Evolutionary conservation across 1,140 invertebrate genomes (phyloP), one percentile per base, ranked within the genome.

Genomic region (Tetramorium simillimum): DNA sequence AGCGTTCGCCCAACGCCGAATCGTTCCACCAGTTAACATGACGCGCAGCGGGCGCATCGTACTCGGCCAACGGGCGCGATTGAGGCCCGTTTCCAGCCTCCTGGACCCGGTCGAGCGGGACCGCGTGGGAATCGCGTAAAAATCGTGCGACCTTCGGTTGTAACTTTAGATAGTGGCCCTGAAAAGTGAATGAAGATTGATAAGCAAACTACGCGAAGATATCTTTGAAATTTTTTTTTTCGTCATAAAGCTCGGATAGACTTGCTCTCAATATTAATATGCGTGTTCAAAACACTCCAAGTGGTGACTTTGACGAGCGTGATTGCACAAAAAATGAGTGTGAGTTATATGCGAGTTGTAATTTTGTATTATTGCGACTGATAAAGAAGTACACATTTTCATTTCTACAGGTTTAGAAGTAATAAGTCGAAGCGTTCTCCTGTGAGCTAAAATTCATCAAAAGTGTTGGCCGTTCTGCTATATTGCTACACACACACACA

Each of bases 1-100:
- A 53, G 10, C 72, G 49, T 56, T 82, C 40, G 51, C 24, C 63
- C 49, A 24, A 60, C 53, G 37, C 53, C 9, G 63, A 16, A 56
- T 53, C 46, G 16, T 81, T 33, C 33, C 33, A 16, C n/a, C 28
- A 24, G 63, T 81, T 69, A 81, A 53, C 56, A 81, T 69, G 77
- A 70, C 53, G 78, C 33, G 51, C 18, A 12, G 51, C 49, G 53
- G 21, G 28, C 46, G 51, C 49, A 9, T 70, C 63, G 21, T 69
- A 69, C 33, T 69, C 33, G 77, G 5, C 6, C 28, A 69, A 58
- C 33, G 49, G 14, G 9, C 51, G 21, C 53, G 80, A 46, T 37
- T 24, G 40, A 33, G 37, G 53, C 33, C 72, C n/a, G 10, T 24
- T 21, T 16, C 37, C 37, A 58, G 16, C 21, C 24, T 43, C n/a